Percentiles rank a stretch among this genome's conserved stretches.
Conservation (phyloP, 2,888 invertebrate species). For the Halictus ligatus region DNA sequence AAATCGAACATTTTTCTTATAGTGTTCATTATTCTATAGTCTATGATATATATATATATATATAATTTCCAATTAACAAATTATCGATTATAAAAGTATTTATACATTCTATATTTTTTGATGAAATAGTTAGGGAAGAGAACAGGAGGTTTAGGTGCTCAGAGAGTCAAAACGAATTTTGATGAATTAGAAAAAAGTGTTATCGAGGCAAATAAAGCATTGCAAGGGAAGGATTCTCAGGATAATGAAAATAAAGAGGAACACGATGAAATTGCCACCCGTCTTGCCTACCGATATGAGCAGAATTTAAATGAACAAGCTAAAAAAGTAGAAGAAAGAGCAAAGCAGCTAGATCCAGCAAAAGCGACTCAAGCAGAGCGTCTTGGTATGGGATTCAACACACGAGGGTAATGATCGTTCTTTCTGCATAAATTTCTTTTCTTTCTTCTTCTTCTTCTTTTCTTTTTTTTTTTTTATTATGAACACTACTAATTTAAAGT, state of each 20-base stretch:
- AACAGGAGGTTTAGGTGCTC: conserved; percentile 94
- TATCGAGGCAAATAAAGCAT: conserved; percentile 87
- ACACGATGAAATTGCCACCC: conserved; percentile 88
- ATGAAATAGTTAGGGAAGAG: conserved; percentile 92
- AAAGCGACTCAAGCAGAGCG: conserved; percentile 96
- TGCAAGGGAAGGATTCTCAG: conserved; percentile 81
- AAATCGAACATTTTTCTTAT: not conserved
- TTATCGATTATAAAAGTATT: not conserved
- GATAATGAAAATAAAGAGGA: conserved; percentile 87
- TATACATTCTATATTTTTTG: conserved; percentile 3
- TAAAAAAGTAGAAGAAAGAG: conserved; percentile 89
- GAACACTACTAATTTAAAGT: conserved; percentile 15
- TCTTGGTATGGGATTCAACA: conserved; percentile 94
- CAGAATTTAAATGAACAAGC: conserved; percentile 90
- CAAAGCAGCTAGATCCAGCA: conserved; percentile 90
- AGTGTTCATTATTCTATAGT: not conserved
- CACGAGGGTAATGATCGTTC: conserved; percentile 84
- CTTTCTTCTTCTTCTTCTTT: too few species aligned
- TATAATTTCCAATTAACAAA: not conserved
- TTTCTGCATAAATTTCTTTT: conserved; percentile 12
- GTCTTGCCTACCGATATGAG: conserved; percentile 88
- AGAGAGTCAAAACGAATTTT: conserved; percentile 97
- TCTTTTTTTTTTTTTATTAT: not conserved
- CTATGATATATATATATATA: not conserved
- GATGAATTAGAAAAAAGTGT: conserved; percentile 97